Conservation (phyloP, 2,113 vertebrate genomes). For the Equus quagga region DNA sequence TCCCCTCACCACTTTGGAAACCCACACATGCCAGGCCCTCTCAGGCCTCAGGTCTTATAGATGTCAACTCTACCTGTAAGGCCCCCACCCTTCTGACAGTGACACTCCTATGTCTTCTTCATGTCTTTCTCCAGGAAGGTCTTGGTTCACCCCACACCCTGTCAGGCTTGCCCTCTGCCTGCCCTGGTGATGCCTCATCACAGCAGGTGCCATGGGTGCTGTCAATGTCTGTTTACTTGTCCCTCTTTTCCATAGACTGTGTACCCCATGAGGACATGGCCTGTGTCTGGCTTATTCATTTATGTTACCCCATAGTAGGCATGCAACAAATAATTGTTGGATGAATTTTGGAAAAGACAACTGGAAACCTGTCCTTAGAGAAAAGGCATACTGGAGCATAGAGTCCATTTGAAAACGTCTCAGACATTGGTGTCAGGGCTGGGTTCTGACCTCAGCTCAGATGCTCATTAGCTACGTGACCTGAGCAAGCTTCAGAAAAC, state of each 20-base stretch:
- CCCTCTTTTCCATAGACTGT: background rate
- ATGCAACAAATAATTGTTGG: background rate
- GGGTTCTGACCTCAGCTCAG: background rate
- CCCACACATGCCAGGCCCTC: background rate
- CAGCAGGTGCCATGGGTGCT: background rate
- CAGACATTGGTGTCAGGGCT: background rate
- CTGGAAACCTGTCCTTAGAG: background rate
- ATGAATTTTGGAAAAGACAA: background rate
- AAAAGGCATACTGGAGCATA: fast-evolving
- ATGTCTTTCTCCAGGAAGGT: background rate
- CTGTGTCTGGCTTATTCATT: background rate
- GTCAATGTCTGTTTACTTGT: background rate
- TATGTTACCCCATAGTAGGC: background rate
- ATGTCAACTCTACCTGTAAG: too few relatives aligned
- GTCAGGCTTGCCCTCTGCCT: too few relatives aligned
- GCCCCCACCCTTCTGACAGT: background rate
- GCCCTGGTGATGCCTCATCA: background rate
- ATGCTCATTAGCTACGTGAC: background rate
- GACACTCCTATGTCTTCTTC: background rate
- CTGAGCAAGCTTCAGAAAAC: background rate
- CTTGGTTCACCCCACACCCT: background rate
- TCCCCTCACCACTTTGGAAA: background rate
- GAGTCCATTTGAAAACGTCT: background rate
- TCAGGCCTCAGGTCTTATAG: background rate
- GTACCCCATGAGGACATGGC: background rate